phyloP scores from a whole-genome alignment of 1,140 invertebrate species.

The Eurytemora carolleeae region DNA sequence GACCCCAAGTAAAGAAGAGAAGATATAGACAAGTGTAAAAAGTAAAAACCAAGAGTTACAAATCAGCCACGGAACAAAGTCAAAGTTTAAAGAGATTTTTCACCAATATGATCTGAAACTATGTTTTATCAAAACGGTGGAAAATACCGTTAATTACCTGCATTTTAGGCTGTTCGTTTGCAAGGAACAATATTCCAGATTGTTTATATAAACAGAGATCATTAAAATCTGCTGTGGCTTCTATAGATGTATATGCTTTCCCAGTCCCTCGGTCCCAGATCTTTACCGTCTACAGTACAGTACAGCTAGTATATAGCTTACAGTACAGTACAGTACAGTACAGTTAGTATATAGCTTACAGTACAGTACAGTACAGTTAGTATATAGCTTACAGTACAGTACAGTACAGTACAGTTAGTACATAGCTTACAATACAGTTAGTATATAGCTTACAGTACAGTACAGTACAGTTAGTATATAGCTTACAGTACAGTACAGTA shows the following conservation, averaged over 20 bases:
- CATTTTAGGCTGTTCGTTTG: conserved; percentile 84
- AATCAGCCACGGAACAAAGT: conserved; percentile 1
- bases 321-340: no score
- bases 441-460: no score
- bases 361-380: no score
- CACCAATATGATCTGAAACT: conserved; percentile 1
- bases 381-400: no score
- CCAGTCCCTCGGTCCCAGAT: conserved; percentile 82
- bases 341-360: no score
- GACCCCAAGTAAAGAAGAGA: no score
- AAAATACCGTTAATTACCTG: conserved; percentile 87
- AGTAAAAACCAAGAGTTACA: conserved; percentile 5
- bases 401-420: no score
- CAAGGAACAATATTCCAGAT: conserved; percentile 76
- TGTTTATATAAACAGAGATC: conserved; percentile 71
- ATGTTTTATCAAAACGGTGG: conserved; percentile 43
- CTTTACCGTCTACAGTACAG: conserved; percentile 41
- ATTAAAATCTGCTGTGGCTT: conserved; percentile 57
- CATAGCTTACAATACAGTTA: no score
- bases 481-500: no score
- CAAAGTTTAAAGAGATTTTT: conserved; percentile 2
- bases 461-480: no score
- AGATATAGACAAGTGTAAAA: no score
- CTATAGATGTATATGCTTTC: conserved; percentile 79
- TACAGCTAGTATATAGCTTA: no score